These are phyloP conservation scores for Parus major DNA, from an alignment of 2,113 vertebrate species.

Conservation along the genomic window DNA sequence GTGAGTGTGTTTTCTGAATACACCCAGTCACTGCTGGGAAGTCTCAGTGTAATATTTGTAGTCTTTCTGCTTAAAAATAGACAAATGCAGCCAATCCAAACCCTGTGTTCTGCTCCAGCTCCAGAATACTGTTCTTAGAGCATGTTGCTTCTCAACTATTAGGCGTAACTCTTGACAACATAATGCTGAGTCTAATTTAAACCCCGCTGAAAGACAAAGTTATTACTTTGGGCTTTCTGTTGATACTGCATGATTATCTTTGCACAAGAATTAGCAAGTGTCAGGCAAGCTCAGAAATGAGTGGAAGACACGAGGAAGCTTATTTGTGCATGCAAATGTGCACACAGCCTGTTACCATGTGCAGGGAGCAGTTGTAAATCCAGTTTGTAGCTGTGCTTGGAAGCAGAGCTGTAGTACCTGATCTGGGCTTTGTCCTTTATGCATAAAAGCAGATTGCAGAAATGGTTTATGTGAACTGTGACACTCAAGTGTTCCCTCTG, in stretches of 20 bases:
- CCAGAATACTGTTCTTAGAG: neutral
- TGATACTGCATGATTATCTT: neutral
- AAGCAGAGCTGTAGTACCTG: neutral
- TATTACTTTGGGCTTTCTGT: neutral
- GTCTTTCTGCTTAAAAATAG: neutral
- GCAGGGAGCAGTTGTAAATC: neutral
- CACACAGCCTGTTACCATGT: neutral
- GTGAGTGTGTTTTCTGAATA: neutral
- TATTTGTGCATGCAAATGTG: neutral
- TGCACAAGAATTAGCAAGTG: neutral
- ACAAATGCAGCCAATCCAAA: neutral
- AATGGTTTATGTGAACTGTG: neutral
- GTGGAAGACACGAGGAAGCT: neutral
- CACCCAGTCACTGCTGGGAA: neutral
- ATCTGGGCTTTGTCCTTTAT: neutral
- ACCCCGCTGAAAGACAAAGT: neutral
- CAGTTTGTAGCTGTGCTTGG: neutral
- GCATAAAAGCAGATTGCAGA: neutral
- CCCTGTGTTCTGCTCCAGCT: neutral
- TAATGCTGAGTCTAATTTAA: neutral
- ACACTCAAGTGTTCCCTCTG: neutral
- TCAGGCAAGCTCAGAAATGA: neutral
- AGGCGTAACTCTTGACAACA: neutral
- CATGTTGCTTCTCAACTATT: neutral
- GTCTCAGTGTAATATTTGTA: neutral